These are phyloP conservation scores for Dryobotodes eremita DNA, from an alignment of 2,888 invertebrate genomes.

Conservation along the genomic window DNA sequence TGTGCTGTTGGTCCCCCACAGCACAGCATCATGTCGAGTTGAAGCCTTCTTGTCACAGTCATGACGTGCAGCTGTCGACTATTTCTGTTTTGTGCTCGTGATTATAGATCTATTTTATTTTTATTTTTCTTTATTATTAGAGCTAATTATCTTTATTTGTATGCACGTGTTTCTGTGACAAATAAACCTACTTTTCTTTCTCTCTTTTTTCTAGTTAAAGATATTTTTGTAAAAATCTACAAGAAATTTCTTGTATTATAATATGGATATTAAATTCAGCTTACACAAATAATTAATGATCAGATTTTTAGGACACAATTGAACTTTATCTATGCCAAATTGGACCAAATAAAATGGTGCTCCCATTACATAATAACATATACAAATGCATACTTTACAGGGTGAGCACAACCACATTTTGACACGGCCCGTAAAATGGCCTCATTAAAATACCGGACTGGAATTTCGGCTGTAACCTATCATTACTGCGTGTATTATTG, in stretches of 20 bases:
- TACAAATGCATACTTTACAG: conserved; percentile 20
- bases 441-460: conserved; percentile 50
- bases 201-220: too few species aligned
- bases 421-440: conserved; percentile 47
- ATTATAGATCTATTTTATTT: too few species aligned
- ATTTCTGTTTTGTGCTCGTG: too few species aligned
- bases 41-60: too few species aligned
- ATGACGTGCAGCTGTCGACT: too few species aligned
- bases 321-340: not conserved
- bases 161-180: too few species aligned
- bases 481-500: conserved; percentile 46
- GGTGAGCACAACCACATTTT: conserved; percentile 40
- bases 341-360: conserved; percentile 13
- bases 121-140: too few species aligned
- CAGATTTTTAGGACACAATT: not conserved
- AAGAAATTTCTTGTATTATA: not conserved
- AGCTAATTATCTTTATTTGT: too few species aligned
- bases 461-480: conserved; percentile 51
- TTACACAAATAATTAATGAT: not conserved
- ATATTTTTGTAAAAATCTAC: too few species aligned
- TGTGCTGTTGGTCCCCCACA: too few species aligned
- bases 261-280: not conserved
- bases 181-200: too few species aligned
- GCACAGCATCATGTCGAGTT: too few species aligned
- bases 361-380: conserved; percentile 21